Evolutionary conservation across 2,888 invertebrate species (phyloP).

Genomic region (Neelides folsomi): DNA sequence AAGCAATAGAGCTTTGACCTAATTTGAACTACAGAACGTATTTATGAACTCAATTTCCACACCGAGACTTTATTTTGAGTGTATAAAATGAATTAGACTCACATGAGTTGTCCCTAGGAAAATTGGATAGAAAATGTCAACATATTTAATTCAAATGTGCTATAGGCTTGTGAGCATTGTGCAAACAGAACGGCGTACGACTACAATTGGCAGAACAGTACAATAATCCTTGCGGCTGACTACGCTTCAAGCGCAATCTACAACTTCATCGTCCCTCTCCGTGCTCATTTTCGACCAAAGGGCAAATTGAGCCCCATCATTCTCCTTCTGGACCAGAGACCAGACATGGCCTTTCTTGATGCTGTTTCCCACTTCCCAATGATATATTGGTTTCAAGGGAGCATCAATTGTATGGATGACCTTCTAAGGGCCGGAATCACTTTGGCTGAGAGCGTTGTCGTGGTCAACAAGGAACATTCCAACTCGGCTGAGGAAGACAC

Average conservation of each 20-base stretch:
- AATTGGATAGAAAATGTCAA: background rate
- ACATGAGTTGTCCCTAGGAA: background rate
- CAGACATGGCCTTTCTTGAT: slow-evolving; percentile 84
- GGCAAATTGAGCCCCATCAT: slow-evolving; percentile 92
- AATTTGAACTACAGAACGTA: no score
- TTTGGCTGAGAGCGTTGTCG: slow-evolving; percentile 81
- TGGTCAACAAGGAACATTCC: slow-evolving; percentile 86
- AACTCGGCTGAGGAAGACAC: slow-evolving; percentile 95
- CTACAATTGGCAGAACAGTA: slow-evolving; percentile 86
- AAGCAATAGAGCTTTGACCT: no score
- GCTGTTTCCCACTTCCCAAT: slow-evolving; percentile 92
- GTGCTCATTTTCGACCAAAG: slow-evolving; percentile 80
- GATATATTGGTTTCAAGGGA: slow-evolving; percentile 96
- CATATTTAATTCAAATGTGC: slow-evolving; percentile 2
- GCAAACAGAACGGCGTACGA: slow-evolving; percentile 60
- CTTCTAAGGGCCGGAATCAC: slow-evolving; percentile 87
- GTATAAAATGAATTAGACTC: background rate
- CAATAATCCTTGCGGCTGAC: slow-evolving; percentile 91
- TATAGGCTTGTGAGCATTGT: slow-evolving; percentile 81
- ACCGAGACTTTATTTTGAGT: no score
- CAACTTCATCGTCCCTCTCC: slow-evolving; percentile 90
- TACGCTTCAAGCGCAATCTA: slow-evolving; percentile 95
- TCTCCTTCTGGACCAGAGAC: slow-evolving; percentile 74
- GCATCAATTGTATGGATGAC: slow-evolving; percentile 81
- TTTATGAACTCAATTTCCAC: no score